phyloP scores from a whole-genome alignment of 2,888 invertebrate species.

The Eristalis tenax region DNA sequence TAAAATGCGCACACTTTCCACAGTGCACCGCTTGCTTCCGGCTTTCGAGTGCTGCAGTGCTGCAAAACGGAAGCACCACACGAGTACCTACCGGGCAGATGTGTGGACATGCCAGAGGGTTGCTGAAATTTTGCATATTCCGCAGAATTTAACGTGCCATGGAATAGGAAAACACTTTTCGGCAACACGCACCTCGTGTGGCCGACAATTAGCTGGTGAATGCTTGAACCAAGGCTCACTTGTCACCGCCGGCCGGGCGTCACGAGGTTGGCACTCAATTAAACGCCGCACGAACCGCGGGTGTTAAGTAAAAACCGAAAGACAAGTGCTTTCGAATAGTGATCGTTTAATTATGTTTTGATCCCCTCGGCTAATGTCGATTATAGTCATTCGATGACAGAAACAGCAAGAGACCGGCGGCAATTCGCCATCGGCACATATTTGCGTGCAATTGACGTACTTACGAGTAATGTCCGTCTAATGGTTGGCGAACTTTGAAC shows the following conservation, averaged over 20 bases:
- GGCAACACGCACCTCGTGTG: background rate
- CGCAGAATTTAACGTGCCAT: background rate
- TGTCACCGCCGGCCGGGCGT: background rate
- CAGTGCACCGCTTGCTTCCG: constrained; percentile 38
- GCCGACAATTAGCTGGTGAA: background rate
- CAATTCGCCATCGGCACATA: background rate
- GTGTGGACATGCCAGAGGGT: background rate
- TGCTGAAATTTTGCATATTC: background rate
- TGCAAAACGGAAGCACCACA: constrained; percentile 8
- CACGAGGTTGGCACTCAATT: constrained; percentile 32
- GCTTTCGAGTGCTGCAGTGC: constrained; percentile 1
- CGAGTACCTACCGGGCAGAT: constrained; percentile 3
- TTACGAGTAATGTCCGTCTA: background rate
- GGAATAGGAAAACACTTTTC: background rate
- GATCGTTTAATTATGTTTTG: background rate
- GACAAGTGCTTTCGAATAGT: background rate
- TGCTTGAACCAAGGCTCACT: background rate
- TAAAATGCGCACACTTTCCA: constrained; percentile 46
- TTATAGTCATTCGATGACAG: background rate
- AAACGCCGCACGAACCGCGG: constrained; percentile 25
- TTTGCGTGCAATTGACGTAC: background rate
- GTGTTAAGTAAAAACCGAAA: background rate
- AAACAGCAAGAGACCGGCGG: background rate
- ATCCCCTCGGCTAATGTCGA: background rate
- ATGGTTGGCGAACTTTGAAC: background rate